A percentile compares a stretch with the other conserved stretches of the same genome.
These are phyloP conservation scores for Thymelicus acteon DNA, from an alignment of 2,888 invertebrate species.

Conservation along the genomic window DNA sequence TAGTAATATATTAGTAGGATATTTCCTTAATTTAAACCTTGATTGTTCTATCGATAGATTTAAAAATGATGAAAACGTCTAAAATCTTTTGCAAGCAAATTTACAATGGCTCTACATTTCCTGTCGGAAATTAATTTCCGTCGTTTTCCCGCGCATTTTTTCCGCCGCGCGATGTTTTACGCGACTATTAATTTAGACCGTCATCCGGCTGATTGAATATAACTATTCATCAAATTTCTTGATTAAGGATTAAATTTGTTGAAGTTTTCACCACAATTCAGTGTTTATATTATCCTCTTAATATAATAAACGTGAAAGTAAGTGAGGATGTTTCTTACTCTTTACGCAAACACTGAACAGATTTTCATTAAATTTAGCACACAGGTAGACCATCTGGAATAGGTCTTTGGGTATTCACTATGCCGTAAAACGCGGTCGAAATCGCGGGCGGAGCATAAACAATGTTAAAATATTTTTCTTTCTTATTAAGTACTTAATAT, in stretches of 20 bases:
- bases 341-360: no score
- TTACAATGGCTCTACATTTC: constrained; percentile 4
- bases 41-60: not conserved
- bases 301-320: no score
- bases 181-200: constrained; percentile 2
- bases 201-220: not conserved
- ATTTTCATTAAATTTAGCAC: no score
- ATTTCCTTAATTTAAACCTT: no score
- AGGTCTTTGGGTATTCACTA: no score
- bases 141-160: constrained; percentile 1
- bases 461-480: no score
- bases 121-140: constrained; percentile 6
- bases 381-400: no score
- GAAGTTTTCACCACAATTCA: not conserved
- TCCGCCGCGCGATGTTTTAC: not conserved
- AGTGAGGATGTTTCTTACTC: no score
- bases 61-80: not conserved
- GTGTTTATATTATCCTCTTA: not conserved
- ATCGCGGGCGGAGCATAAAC: no score
- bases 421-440: no score
- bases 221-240: not conserved
- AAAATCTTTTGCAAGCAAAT: not conserved
- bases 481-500: no score
- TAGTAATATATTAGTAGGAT: no score
- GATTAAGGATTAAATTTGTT: not conserved